Evolutionary conservation across 2,113 vertebrate species (phyloP).

Genomic region (Pelvicachromis taeniatus): DNA sequence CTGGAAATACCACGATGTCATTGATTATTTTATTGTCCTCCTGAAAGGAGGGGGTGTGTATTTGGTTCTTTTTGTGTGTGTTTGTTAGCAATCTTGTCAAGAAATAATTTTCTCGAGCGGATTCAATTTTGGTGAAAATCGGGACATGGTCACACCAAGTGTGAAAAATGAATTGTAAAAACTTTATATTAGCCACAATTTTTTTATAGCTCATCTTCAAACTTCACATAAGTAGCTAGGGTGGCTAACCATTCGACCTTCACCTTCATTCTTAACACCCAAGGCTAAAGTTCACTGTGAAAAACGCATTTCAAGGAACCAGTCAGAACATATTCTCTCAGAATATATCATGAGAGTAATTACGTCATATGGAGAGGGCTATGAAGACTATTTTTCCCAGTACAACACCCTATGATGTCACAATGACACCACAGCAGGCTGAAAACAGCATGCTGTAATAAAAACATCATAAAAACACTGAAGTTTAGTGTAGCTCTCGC

Average conservation of each 20-base stretch:
- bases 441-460: not conserved
- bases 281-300: not conserved
- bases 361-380: not conserved
- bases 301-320: not conserved
- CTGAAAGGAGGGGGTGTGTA: not conserved
- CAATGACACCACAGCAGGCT: not conserved
- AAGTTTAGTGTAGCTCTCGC: not conserved
- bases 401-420: not conserved
- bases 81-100: not conserved
- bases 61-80: not conserved
- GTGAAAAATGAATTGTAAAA: not conserved
- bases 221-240: not conserved
- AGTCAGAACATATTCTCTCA: not conserved
- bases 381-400: not conserved
- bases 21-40: not conserved
- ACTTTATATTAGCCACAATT: not conserved
- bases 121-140: not conserved
- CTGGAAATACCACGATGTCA: not conserved
- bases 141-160: not conserved
- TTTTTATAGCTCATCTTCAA: not conserved
- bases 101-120: not conserved
- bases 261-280: not conserved
- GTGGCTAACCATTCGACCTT: not conserved
- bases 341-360: not conserved
- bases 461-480: not conserved